Evolutionary conservation across 2,113 vertebrate genomes (phyloP).

Genomic region (Spea bombifrons): DNA sequence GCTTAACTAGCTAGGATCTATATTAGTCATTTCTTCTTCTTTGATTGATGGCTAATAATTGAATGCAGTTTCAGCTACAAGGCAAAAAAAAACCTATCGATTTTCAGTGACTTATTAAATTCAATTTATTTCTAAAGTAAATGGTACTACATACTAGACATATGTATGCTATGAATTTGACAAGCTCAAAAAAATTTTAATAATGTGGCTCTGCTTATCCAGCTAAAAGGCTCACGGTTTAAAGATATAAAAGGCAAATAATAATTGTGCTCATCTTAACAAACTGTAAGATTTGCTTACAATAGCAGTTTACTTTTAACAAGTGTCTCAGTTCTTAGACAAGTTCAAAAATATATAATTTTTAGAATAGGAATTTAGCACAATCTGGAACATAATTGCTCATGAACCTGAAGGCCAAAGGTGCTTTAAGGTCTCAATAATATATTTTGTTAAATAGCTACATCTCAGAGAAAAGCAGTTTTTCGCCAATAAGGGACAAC

Average conservation of each 20-base stretch:
- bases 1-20: no score
- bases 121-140: neutral
- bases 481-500: constrained; percentile 44
- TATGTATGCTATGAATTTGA: neutral
- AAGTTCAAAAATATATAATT: neutral
- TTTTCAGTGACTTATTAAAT: neutral
- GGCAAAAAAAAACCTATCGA: neutral
- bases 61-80: neutral
- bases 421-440: constrained; percentile 47
- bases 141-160: neutral
- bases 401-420: neutral
- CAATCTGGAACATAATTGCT: no score
- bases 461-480: constrained; percentile 45
- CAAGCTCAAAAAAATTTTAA: neutral
- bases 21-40: neutral
- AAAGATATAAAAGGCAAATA: neutral
- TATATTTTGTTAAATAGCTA: constrained; percentile 41
- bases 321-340: neutral
- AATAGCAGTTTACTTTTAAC: neutral
- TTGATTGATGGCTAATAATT: neutral
- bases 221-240: neutral
- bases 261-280: neutral
- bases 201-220: neutral
- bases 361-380: neutral
- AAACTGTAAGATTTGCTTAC: neutral